These are phyloP conservation scores for Spongia lamella DNA, from an alignment of 37 sponge, comb jelly and placozoan species.

Conservation along the genomic window DNA sequence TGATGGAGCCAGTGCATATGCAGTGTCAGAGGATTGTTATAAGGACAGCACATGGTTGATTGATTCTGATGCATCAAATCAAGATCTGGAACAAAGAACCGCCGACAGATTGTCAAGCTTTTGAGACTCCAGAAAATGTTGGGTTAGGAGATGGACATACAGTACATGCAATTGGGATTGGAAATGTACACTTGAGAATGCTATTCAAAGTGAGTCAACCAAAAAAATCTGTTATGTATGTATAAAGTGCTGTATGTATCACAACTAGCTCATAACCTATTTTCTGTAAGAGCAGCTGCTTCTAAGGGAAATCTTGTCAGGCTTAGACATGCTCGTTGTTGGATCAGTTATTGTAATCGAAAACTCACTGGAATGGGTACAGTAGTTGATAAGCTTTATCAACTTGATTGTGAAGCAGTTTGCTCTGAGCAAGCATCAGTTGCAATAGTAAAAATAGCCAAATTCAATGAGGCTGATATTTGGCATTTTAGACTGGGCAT, in stretches of 20 bases:
- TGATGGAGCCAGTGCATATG: no score
- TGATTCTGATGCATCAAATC: no score
- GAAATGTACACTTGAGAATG: conserved; percentile 19
- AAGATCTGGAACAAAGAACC: no score
- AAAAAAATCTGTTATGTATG: conserved; percentile 23
- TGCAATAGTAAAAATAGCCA: background rate
- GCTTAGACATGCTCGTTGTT: conserved; percentile 18
- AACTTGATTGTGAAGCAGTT: conserved; percentile 19
- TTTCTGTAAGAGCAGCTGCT: conserved; percentile 35
- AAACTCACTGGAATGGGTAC: conserved; percentile 38
- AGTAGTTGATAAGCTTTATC: conserved; percentile 31
- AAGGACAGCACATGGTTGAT: no score
- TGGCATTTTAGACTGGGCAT: conserved; percentile 66
- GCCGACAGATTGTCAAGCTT: no score
- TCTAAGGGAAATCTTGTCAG: conserved; percentile 16
- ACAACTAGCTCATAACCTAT: conserved; percentile 29
- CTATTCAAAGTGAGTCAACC: conserved; percentile 15
- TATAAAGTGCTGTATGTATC: conserved; percentile 21
- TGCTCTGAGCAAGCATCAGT: conserved; percentile 7
- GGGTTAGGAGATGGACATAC: conserved; percentile 24
- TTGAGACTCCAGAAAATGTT: no score
- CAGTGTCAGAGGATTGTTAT: no score
- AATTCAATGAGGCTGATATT: conserved; percentile 2
- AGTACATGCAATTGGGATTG: conserved; percentile 27
- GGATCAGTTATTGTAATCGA: conserved; percentile 24